These are phyloP conservation scores for Cyprinodon tularosa DNA, from an alignment of 2,113 vertebrate species.

Conservation along the genomic window DNA sequence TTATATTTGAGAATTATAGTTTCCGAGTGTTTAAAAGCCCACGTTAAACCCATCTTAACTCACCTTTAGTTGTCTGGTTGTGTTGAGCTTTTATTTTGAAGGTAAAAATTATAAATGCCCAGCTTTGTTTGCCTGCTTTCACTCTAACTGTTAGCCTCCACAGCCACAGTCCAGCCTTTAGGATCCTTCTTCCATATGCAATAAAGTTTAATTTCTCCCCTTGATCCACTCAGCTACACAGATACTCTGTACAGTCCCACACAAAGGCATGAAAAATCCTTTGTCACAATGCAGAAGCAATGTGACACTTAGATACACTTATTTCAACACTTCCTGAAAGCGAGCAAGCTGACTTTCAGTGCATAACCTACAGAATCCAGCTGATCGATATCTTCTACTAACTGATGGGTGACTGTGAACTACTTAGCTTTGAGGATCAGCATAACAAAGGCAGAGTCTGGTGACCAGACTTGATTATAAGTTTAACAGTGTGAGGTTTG, in stretches of 20 bases:
- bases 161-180: not conserved
- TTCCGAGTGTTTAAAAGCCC: not conserved
- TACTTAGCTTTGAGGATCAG: not conserved
- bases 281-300: conserved; percentile 24
- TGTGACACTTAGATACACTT: no score
- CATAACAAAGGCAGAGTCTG: not conserved
- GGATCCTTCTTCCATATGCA: not conserved
- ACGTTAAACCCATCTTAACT: not conserved
- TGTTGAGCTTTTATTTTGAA: conserved; percentile 2
- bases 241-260: not conserved
- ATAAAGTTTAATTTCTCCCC: not conserved
- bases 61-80: not conserved
- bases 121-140: not conserved
- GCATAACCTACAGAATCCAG: not conserved
- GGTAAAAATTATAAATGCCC: conserved; percentile 2
- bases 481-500: conserved; percentile 1
- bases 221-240: conserved; percentile 1
- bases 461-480: conserved; percentile 24
- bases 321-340: conserved; percentile 10
- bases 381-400: not conserved
- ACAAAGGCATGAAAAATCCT: not conserved
- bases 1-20: no score
- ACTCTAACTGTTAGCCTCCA: not conserved
- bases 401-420: not conserved
- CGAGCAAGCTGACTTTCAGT: conserved; percentile 21